Conservation (phyloP, 2,113 vertebrate genomes). For the Ahaetulla prasina region DNA sequence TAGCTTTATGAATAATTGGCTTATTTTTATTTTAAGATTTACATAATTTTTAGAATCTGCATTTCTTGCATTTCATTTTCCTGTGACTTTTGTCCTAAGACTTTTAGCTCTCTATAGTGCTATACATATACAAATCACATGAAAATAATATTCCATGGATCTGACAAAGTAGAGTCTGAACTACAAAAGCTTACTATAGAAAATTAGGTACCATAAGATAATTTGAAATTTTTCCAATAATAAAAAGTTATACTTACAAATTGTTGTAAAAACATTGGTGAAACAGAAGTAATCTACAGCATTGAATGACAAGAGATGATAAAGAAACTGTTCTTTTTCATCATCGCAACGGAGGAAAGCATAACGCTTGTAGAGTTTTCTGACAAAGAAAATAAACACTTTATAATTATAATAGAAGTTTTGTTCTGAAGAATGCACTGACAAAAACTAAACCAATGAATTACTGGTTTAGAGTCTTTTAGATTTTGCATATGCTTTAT, state of each 20-base stretch:
- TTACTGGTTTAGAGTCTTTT: not conserved
- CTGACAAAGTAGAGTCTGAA: not conserved
- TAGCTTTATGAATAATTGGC: constrained; percentile 7
- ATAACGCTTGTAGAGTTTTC: constrained; percentile 96
- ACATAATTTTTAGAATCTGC: not conserved
- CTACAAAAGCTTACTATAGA: not conserved
- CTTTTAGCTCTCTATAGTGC: not conserved
- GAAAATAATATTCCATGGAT: not conserved
- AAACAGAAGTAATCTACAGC: constrained; percentile 99
- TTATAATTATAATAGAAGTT: constrained; percentile 38
- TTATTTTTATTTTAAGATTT: not conserved
- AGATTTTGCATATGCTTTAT: not conserved
- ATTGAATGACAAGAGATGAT: constrained; percentile 96
- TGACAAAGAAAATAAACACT: constrained; percentile 63
- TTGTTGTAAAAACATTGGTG: constrained; percentile 97
- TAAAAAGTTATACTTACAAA: constrained; percentile 80
- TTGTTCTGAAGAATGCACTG: not conserved
- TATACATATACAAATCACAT: not conserved
- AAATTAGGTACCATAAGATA: not conserved
- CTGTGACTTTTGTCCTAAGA: not conserved
- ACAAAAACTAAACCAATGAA: not conserved
- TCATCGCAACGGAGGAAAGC: constrained; percentile 97
- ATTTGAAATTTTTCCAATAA: not conserved
- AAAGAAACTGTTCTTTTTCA: constrained; percentile 98
- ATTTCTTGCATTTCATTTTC: not conserved